These are phyloP conservation scores for Aeoliscus strigatus DNA, from an alignment of 2,797 vertebrate genomes.

Conservation along the genomic window DNA sequence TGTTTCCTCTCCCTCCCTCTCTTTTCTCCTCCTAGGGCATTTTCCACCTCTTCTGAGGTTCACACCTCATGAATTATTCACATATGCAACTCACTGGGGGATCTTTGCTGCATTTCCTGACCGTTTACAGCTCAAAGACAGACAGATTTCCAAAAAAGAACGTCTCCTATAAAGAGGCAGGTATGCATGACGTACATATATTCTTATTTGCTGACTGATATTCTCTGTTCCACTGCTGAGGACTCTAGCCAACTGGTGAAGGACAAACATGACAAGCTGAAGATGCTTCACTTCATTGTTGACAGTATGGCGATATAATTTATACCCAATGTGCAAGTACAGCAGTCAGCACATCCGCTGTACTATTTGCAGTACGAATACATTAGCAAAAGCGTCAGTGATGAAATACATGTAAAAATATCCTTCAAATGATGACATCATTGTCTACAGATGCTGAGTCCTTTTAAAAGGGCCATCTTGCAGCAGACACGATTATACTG, in stretches of 20 bases:
- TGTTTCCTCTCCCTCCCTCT: conserved; percentile 7
- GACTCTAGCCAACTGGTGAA: neutral
- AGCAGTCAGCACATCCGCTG: neutral
- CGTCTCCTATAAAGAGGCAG: conserved; percentile 26
- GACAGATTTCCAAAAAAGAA: conserved; percentile 11
- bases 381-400: neutral
- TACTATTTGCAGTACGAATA: neutral
- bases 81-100: conserved; percentile 28
- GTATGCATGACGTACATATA: conserved; percentile 10
- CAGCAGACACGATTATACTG: neutral
- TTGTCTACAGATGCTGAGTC: neutral
- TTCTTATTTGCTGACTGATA: neutral
- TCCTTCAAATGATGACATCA: neutral
- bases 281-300: neutral
- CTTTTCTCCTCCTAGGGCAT: conserved; percentile 37
- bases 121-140: conserved; percentile 31
- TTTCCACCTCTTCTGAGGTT: conserved; percentile 54
- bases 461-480: neutral
- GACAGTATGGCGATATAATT: neutral
- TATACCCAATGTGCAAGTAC: neutral
- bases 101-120: conserved; percentile 32
- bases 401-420: neutral
- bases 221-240: neutral
- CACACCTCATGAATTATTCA: conserved; percentile 68
- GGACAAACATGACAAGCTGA: conserved; percentile 2